Base-by-base conservation (phyloP, 2,113 vertebrate species). In the Passer montanus region DNA sequence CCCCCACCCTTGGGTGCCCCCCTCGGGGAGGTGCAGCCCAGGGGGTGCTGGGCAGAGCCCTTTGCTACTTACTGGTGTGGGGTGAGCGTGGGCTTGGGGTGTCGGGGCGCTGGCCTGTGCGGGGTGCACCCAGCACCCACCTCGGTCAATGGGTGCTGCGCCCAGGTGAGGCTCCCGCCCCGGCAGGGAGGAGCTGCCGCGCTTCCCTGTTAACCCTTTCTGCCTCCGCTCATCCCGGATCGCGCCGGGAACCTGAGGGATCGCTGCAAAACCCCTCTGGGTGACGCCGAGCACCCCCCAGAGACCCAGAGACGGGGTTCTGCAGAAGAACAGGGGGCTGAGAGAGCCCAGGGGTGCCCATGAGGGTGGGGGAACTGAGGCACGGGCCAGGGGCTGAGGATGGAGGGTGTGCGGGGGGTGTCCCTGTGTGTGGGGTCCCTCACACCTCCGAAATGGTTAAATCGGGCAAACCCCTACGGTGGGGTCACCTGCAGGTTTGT, bases 131-230 rank as follows among this genome's bases (percentile, higher is more conserved):
- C 93, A 74, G 94, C 92, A 94, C 89, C 84, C 76, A 44, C 83
- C 87, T 77, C 53, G 68, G 11, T 73, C 33, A 11, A 35, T 19
- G 60, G 85, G 88, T 79, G 82, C 95, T 85, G 89, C 46, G 14
- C 94, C 84, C 97, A 97, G 97, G 97, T 97, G 93, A 63, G 84
- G 69, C 31, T 53, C 91, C 75, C 58, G 58, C 92, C 85, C 93
- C 15, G 33, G 86, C 74, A 43, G 91, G 95, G 94, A 87, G 90
- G 84, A 62, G 77, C 11, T 14, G 74, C 66, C 1, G 85, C 16
- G 16, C 39, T 12, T 56, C 31, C 84, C 80, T 60, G 79, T 94
- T 94, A 96, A 94, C 96, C 89, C 28, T 80, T 93, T 20, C 47
- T 79, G 67, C 37, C 92, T 49, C 43, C 43, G 70, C 53, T 28